Percentiles rank a stretch among this genome's conserved stretches.
phyloP scores from a whole-genome alignment of 2,113 vertebrate genomes.

The Martes martes region DNA sequence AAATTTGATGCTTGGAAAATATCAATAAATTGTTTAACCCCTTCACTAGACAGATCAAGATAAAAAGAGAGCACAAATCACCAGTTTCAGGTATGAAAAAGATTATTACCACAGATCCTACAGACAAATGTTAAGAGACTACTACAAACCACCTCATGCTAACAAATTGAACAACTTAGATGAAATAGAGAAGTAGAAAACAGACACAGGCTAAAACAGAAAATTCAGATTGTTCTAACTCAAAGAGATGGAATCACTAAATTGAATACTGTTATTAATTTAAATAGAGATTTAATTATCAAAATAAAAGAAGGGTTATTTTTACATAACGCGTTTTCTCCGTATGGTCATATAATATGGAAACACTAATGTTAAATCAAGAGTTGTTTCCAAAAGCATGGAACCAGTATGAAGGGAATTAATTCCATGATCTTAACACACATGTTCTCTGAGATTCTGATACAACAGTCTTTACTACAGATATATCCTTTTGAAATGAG shows the following conservation, averaged over 20 bases:
- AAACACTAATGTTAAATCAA: not conserved
- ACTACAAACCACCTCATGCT: not conserved
- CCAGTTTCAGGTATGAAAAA: not conserved
- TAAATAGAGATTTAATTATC: not conserved
- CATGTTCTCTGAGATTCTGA: not conserved
- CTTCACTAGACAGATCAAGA: not conserved
- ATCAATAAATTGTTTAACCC: not conserved
- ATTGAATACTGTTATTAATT: not conserved
- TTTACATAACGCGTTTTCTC: not conserved
- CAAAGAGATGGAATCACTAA: not conserved
- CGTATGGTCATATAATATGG: not conserved
- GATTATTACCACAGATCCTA: not conserved
- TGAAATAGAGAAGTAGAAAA: not conserved
- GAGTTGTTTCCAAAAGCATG: not conserved
- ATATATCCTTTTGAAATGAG: not conserved
- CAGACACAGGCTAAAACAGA: not conserved
- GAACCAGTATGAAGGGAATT: not conserved
- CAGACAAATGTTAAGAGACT: not conserved
- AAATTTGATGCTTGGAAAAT: not conserved
- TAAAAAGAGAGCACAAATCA: not conserved
- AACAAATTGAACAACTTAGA: not conserved
- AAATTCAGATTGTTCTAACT: not conserved
- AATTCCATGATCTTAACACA: not conserved
- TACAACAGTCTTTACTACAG: not conserved
- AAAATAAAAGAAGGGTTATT: not conserved